Percentiles rank a stretch among this genome's conserved stretches.
phyloP scores from a whole-genome alignment of 2,113 vertebrate genomes.

The Hypomesus transpacificus region DNA sequence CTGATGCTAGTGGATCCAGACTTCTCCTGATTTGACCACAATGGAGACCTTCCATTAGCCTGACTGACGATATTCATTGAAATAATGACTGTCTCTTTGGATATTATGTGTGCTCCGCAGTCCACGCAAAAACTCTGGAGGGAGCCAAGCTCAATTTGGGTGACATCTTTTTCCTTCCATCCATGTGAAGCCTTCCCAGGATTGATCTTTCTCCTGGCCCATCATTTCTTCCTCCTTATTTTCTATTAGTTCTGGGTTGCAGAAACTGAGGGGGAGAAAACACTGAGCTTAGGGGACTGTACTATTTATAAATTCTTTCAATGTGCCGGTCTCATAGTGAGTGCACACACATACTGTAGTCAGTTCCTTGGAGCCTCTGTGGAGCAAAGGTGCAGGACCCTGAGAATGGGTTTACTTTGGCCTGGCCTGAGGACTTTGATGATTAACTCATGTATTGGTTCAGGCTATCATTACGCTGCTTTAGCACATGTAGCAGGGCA shows the following conservation, averaged over 20 bases:
- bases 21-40: conserved; percentile 58
- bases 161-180: conserved; percentile 25
- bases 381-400: background rate
- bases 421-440: conserved; percentile 19
- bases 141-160: conserved; percentile 37
- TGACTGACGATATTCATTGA: conserved; percentile 58
- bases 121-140: conserved; percentile 24
- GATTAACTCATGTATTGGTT: conserved; percentile 41
- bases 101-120: conserved; percentile 15
- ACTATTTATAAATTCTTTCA: too few relatives aligned
- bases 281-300: too few relatives aligned
- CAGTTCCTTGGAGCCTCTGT: background rate
- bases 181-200: background rate
- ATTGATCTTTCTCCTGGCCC: conserved; percentile 18
- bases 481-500: conserved; percentile 24
- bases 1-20: conserved; percentile 42
- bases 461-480: conserved; percentile 32
- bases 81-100: conserved; percentile 55
- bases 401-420: conserved; percentile 24
- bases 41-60: conserved; percentile 57
- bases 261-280: conserved; percentile 5
- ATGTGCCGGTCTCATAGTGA: too few relatives aligned
- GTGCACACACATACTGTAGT: background rate
- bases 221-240: conserved; percentile 22
- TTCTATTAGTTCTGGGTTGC: background rate